A percentile compares a stretch with the other conserved stretches of the same genome.
Conservation (phyloP, 1,140 invertebrate genomes). For the Brachystomella parvula region DNA sequence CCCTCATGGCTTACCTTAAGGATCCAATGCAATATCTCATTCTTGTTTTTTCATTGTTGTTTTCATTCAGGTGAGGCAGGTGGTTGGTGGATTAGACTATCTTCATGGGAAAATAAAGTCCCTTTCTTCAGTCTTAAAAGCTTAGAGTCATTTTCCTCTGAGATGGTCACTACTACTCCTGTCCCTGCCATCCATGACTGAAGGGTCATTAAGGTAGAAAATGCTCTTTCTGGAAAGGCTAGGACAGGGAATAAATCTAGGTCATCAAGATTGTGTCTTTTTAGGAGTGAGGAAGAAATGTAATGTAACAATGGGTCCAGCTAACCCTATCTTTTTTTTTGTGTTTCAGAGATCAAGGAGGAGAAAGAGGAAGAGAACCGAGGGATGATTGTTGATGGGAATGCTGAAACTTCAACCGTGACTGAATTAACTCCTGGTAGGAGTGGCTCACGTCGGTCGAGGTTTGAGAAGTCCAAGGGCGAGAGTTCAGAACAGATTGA, state of each 20-base stretch:
- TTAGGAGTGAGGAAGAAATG: too few relatives aligned
- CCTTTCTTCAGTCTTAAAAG: too few relatives aligned
- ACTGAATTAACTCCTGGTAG: constrained; percentile 1
- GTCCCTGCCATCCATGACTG: not conserved
- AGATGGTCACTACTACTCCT: too few relatives aligned
- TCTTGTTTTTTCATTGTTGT: not conserved
- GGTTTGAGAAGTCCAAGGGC: not conserved
- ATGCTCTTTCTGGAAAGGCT: too few relatives aligned
- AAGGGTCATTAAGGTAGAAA: not conserved
- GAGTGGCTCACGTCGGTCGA: not conserved
- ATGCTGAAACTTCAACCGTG: not conserved
- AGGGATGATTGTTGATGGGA: constrained; percentile 2
- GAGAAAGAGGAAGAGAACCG: constrained; percentile 6
- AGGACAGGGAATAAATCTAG: not conserved
- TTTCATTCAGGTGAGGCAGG: too few relatives aligned
- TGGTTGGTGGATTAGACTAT: too few relatives aligned
- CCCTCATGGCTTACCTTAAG: not conserved
- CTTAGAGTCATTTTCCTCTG: too few relatives aligned
- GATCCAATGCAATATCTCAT: not conserved
- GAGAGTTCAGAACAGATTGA: constrained; percentile 1
- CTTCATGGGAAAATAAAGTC: too few relatives aligned
- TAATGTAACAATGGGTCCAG: constrained; percentile 7
- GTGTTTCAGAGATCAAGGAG: constrained; percentile 19
- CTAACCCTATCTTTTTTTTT: constrained; percentile 2
- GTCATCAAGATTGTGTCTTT: not conserved